Conservation (phyloP, 1,140 invertebrate species). For the Mizuhopecten yessoensis region DNA sequence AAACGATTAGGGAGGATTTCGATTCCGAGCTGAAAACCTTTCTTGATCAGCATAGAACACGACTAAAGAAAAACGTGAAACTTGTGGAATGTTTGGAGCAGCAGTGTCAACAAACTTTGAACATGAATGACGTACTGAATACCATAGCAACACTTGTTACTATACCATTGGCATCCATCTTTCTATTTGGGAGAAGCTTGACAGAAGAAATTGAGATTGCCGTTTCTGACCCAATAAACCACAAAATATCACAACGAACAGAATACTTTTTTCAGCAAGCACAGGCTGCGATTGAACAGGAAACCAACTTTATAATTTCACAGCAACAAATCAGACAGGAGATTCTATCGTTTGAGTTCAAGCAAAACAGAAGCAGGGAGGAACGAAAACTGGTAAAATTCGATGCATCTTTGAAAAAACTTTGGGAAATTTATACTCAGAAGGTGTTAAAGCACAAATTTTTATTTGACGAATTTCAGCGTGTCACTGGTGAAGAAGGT, state of each 20-base stretch:
- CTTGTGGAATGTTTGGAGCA: background rate
- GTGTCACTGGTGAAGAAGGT: background rate
- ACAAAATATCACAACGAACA: background rate
- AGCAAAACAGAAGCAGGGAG: background rate
- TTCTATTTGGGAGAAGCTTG: background rate
- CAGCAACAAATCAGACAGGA: background rate
- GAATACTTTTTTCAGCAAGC: background rate
- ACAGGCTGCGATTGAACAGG: background rate
- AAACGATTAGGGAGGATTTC: background rate
- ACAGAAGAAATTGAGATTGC: background rate
- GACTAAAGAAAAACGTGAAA: background rate
- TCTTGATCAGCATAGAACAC: background rate
- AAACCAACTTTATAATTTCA: background rate
- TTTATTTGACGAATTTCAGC: background rate
- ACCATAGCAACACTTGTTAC: background rate
- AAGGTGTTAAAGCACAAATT: background rate
- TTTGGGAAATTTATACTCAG: background rate
- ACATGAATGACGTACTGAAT: background rate
- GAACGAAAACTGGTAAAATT: background rate
- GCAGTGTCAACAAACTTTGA: background rate
- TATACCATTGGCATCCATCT: background rate
- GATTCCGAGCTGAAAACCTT: background rate
- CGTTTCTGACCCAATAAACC: background rate
- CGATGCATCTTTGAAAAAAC: background rate
- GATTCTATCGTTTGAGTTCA: background rate